Evolutionary conservation across 1,140 invertebrate genomes (phyloP), one percentile per base, ranked within the genome.

Genomic region (Tribolium castaneum): DNA sequence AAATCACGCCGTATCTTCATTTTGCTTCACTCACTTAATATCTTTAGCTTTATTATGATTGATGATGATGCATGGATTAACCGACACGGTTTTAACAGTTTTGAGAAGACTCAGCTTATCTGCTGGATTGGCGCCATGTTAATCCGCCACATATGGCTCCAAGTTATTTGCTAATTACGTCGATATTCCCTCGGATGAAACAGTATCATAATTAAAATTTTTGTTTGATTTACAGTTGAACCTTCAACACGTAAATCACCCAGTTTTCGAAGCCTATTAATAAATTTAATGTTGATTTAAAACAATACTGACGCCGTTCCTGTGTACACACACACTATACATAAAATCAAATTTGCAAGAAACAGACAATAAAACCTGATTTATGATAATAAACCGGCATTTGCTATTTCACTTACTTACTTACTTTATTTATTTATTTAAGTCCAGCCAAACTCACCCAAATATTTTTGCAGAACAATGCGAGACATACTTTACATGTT

Each of bases 11-110:
- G 39, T 45, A 45, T 52, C 51, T 52, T 52, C 12, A 14, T 50
- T n/a, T 12, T 14, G 49, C 12, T 59, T 59, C 14, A 59, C 54
- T 59, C 10, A 19, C 19, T 25, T 59, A 59, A 59, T 59, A 59
- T 59, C 14, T 59, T 59, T 59, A 59, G 19, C 54, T 59, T 59
- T 59, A 59, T 59, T 59, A 59, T 59, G 54, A 59, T 59, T 59
- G 54, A 59, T 59, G 54, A 59, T 59, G 54, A 59, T 30, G 54
- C 54, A 59, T 59, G 54, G 19, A 22, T 59, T 59, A 59, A 25
- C 54, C 14, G 16, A 59, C 54, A 22, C 54, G 54, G n/a, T 59
- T 59, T 59, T 25, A 59, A n/a, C 54, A 22, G 19, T 59, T 59
- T 59, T 59, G 12, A 54, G 52, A 25, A 59, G 54, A 59, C 54